Percentiles rank a stretch among this genome's conserved stretches.
phyloP scores from a whole-genome alignment of 2,797 vertebrate species.

The Peromyscus nudipes region DNA sequence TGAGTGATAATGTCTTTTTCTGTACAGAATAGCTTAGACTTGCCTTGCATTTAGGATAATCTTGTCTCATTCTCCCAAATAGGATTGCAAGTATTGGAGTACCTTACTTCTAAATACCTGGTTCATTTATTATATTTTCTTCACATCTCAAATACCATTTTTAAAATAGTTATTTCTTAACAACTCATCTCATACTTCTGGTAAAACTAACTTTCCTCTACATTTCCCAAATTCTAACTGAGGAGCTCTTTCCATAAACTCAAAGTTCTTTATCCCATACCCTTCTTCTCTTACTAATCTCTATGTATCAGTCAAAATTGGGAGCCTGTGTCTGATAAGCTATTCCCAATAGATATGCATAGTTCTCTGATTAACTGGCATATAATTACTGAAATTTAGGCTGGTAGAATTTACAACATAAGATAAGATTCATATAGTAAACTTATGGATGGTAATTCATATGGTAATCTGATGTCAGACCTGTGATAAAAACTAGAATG shows the following conservation, averaged over 20 bases:
- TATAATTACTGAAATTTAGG: neutral
- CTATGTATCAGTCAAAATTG: neutral
- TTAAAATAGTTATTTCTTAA: neutral
- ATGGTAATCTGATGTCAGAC: neutral
- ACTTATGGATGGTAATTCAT: neutral
- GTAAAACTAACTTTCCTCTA: neutral
- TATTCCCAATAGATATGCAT: neutral
- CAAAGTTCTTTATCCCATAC: neutral
- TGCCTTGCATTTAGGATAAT: neutral
- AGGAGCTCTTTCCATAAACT: neutral
- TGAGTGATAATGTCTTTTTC: neutral
- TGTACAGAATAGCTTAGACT: neutral
- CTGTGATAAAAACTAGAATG: neutral
- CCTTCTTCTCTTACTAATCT: neutral
- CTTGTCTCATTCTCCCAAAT: neutral
- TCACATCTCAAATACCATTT: slow-evolving; percentile 45
- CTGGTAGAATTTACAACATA: neutral
- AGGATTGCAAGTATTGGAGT: neutral
- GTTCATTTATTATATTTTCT: neutral
- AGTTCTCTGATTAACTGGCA: neutral
- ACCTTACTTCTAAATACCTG: neutral
- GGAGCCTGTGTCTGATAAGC: neutral
- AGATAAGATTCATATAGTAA: neutral
- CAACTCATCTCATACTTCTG: neutral
- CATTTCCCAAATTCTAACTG: neutral